Evolutionary conservation across 2,797 vertebrate genomes (phyloP).

Genomic region (Myiotriccus ornatus): DNA sequence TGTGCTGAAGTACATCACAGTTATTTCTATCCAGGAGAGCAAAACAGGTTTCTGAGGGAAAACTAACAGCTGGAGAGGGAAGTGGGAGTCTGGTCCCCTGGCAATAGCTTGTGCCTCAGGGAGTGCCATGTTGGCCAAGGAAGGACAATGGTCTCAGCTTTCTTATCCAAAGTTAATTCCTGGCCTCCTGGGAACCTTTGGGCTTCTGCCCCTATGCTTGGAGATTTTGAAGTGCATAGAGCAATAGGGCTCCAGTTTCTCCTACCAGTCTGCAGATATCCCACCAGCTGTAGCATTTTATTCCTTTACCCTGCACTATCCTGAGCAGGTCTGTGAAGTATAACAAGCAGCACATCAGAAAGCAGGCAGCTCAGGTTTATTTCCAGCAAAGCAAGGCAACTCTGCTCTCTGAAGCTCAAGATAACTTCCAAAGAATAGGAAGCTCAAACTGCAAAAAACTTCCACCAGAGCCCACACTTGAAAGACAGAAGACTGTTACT

Average conservation of each 20-base stretch:
- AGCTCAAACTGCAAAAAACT: not conserved
- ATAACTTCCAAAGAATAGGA: not conserved
- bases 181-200: not conserved
- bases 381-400: not conserved
- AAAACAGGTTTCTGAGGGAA: slow-evolving; percentile 31
- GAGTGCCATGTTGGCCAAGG: not conserved
- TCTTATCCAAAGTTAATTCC: not conserved
- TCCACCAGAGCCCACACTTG: not conserved
- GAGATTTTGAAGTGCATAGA: not conserved
- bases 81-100: not conserved
- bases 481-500: not conserved
- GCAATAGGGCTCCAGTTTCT: not conserved
- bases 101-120: not conserved
- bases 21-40: slow-evolving; percentile 53
- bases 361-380: not conserved
- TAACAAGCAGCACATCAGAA: not conserved
- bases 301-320: not conserved
- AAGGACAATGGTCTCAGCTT: not conserved
- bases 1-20: slow-evolving; percentile 2
- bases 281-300: not conserved
- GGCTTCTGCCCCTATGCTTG: not conserved
- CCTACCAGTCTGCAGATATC: not conserved
- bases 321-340: not conserved
- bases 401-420: not conserved
- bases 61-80: not conserved